Conservation (phyloP, 2,888 invertebrate species). For the Mythimna albipuncta region DNA sequence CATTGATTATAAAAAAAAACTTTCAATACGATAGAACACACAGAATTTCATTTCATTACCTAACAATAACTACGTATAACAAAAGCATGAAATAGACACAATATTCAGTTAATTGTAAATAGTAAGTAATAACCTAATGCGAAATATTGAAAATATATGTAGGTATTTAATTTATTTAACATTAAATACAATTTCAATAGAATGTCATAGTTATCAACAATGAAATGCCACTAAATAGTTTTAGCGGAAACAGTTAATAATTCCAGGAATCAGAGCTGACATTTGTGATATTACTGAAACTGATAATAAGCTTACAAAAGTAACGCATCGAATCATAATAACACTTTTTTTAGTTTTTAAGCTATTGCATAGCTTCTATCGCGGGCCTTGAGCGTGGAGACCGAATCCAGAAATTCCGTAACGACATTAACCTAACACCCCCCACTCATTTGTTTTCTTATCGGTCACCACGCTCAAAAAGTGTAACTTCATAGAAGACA, state of each 20-base stretch:
- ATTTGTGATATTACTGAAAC: background rate
- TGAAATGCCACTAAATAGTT: background rate
- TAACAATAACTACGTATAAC: background rate
- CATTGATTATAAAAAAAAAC: no score
- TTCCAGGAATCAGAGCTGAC: background rate
- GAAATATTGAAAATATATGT: background rate
- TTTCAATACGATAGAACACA: background rate
- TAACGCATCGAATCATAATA: no score
- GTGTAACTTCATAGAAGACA: no score
- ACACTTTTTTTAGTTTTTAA: no score
- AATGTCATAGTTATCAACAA: background rate
- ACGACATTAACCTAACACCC: no score
- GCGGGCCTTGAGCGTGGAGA: no score
- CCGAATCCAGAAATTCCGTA: no score
- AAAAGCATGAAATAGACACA: slow-evolving; percentile 20
- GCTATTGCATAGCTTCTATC: no score
- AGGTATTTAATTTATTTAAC: background rate
- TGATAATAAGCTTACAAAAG: background rate
- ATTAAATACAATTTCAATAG: slow-evolving; percentile 1
- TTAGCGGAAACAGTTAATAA: background rate
- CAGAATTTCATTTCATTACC: background rate
- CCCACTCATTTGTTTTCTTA: no score
- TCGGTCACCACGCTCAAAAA: no score
- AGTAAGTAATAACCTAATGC: background rate
- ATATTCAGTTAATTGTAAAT: background rate